Evolutionary conservation across 2,113 vertebrate genomes (phyloP).

Genomic region (Grammomys dolichurus): DNA sequence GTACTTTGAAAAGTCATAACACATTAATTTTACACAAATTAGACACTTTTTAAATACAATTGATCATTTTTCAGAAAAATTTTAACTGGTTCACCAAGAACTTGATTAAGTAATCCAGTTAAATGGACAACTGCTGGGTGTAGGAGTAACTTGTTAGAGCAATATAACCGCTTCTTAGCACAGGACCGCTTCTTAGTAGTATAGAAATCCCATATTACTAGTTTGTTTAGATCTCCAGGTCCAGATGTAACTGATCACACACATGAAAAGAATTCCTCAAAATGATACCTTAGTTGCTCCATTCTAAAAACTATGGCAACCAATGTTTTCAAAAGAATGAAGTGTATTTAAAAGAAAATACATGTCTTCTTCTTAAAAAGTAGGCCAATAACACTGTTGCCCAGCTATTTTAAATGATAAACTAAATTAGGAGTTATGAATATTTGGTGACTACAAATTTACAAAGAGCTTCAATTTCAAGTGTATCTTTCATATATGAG

Average conservation of each 20-base stretch:
- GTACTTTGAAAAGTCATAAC: conserved; percentile 10
- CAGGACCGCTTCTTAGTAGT: background rate
- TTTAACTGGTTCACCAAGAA: background rate
- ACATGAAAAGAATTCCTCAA: background rate
- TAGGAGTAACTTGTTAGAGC: background rate
- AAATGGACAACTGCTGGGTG: conserved; percentile 8
- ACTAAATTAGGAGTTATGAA: background rate
- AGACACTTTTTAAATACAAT: conserved; percentile 14
- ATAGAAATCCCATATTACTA: background rate
- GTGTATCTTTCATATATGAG: conserved; percentile 4
- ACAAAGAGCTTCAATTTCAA: conserved; percentile 28
- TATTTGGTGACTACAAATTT: conserved; percentile 27
- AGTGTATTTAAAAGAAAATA: conserved; percentile 18
- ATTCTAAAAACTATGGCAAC: background rate
- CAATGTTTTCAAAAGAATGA: conserved; percentile 5
- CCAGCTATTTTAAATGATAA: conserved; percentile 36
- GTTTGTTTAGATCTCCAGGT: background rate
- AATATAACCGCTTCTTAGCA: background rate
- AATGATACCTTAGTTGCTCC: conserved; percentile 8
- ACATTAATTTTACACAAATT: conserved; percentile 17
- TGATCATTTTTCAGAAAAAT: conserved; percentile 41
- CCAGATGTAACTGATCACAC: background rate
- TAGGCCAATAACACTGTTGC: background rate
- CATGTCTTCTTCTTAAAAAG: background rate
- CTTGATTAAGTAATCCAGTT: background rate